Conservation (phyloP, 2,888 invertebrate species). For the Cosmia trapezina region DNA sequence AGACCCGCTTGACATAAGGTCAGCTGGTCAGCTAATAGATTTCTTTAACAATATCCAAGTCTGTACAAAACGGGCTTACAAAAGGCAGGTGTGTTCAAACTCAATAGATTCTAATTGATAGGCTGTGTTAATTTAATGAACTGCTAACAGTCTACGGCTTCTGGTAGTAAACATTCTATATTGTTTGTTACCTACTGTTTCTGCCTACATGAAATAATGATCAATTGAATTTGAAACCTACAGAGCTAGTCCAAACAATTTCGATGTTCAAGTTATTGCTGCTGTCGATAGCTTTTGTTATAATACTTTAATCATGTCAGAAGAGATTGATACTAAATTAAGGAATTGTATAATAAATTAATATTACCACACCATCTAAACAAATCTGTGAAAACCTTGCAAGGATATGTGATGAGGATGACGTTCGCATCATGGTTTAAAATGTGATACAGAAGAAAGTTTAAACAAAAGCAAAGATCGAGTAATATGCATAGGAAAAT, state of each 20-base stretch:
- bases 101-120: slow-evolving; percentile 52
- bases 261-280: neutral
- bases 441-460: neutral
- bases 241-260: neutral
- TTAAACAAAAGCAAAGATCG: neutral
- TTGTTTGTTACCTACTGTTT: slow-evolving; percentile 26
- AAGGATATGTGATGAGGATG: too few relatives aligned
- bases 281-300: neutral
- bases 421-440: neutral
- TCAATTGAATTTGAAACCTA: slow-evolving; percentile 8
- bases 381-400: neutral
- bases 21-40: slow-evolving; percentile 49
- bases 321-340: neutral
- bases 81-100: slow-evolving; percentile 52
- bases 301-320: too few relatives aligned
- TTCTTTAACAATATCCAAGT: slow-evolving; percentile 50
- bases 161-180: slow-evolving; percentile 45
- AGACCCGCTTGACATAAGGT: slow-evolving; percentile 48
- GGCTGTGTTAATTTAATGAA: slow-evolving; percentile 37
- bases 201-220: slow-evolving; percentile 26
- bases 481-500: neutral
- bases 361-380: neutral
- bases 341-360: neutral
- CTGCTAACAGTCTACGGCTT: slow-evolving; percentile 41
- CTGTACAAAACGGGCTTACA: slow-evolving; percentile 30